A percentile compares a stretch with the other conserved stretches of the same genome.
These are phyloP conservation scores for Istiophorus platypterus DNA, from an alignment of 2,113 vertebrate genomes.

Conservation along the genomic window DNA sequence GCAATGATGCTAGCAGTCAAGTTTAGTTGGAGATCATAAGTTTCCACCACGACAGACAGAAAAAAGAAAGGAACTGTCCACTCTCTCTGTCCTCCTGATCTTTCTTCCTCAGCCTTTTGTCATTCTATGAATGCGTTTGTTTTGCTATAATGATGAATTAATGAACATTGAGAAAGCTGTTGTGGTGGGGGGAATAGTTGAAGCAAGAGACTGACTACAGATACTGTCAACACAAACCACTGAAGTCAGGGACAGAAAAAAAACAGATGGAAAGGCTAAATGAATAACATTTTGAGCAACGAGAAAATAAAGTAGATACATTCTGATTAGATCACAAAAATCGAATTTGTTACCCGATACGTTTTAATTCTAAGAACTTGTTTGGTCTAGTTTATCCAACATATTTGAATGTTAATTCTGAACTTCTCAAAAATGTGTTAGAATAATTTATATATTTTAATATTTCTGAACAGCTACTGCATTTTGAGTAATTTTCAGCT, in stretches of 20 bases:
- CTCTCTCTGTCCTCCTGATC: conserved; percentile 8
- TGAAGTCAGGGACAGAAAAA: not conserved
- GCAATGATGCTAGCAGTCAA: conserved; percentile 35
- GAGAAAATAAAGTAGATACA: too few species aligned
- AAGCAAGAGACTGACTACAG: not conserved
- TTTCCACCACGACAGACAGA: conserved; percentile 6
- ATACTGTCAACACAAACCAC: not conserved
- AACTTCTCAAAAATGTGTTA: not conserved
- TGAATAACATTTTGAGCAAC: not conserved
- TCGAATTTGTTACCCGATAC: too few species aligned
- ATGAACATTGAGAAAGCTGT: conserved; percentile 2
- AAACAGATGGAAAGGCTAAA: not conserved
- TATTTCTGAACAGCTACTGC: too few species aligned
- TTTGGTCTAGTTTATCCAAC: not conserved
- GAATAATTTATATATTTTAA: too few species aligned
- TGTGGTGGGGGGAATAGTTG: not conserved
- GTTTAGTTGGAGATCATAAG: conserved; percentile 45
- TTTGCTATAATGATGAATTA: not conserved
- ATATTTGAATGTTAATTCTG: conserved; percentile 7
- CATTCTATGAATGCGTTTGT: not conserved
- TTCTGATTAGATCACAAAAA: not conserved
- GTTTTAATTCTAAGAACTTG: too few species aligned
- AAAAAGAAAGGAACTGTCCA: conserved; percentile 25
- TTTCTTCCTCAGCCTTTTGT: not conserved
- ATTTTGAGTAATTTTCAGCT: not conserved